These are phyloP conservation scores for Chaetorhynchus papuensis DNA, from an alignment of 2,113 vertebrate genomes.

Conservation along the genomic window DNA sequence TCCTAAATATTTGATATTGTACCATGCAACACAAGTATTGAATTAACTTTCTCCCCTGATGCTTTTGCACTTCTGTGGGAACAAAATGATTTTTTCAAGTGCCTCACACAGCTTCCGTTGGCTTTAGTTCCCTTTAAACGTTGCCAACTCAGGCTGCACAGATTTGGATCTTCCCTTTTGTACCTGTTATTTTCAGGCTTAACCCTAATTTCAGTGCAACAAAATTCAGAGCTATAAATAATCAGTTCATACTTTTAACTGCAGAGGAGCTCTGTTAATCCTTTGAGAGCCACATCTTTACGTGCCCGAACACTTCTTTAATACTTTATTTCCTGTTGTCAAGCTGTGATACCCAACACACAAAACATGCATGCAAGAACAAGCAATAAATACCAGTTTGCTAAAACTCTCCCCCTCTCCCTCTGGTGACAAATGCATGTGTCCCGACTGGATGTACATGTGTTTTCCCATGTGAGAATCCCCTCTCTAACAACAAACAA, in stretches of 20 bases:
- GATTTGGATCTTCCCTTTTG: conserved; percentile 18
- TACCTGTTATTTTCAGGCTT: conserved; percentile 45
- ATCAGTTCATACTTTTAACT: background rate
- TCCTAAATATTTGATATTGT: background rate
- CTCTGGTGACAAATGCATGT: background rate
- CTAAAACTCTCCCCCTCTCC: background rate
- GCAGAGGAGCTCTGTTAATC: background rate
- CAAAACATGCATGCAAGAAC: conserved; percentile 14
- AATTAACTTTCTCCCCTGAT: conserved; percentile 20
- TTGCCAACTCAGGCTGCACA: conserved; percentile 33
- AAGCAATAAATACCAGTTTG: conserved; percentile 30
- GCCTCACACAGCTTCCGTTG: conserved; percentile 41
- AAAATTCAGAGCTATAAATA: conserved; percentile 40
- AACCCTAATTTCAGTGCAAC: conserved; percentile 2
- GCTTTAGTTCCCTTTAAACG: conserved; percentile 19
- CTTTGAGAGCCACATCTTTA: background rate
- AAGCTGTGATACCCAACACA: background rate
- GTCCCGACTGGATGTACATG: background rate
- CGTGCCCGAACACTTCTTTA: background rate
- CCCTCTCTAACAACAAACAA: background rate
- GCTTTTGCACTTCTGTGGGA: conserved; percentile 32
- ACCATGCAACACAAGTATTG: background rate
- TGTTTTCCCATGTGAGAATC: background rate
- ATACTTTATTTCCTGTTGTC: conserved; percentile 34
- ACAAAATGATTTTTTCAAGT: conserved; percentile 47